Evolutionary conservation across 2,888 invertebrate genomes (phyloP).

Genomic region (Aphrophora alni): DNA sequence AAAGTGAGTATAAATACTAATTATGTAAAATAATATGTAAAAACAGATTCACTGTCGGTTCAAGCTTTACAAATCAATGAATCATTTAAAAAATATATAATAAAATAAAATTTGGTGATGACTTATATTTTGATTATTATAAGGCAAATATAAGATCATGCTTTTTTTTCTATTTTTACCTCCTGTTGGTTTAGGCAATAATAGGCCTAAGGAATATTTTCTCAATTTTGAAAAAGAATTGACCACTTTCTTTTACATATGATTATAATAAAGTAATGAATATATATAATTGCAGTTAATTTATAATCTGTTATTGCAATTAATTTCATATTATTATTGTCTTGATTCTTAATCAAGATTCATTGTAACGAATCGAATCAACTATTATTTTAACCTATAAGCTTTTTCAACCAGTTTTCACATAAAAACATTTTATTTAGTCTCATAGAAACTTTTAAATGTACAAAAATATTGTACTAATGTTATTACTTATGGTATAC

Average conservation of each 20-base stretch:
- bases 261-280: too few relatives aligned
- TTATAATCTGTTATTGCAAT: too few relatives aligned
- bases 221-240: not conserved
- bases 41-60: not conserved
- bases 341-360: too few relatives aligned
- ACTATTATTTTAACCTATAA: too few relatives aligned
- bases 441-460: too few relatives aligned
- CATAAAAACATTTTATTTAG: too few relatives aligned
- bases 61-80: not conserved
- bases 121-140: not conserved
- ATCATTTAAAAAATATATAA: not conserved
- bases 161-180: not conserved
- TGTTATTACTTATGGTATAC: too few relatives aligned
- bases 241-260: too few relatives aligned
- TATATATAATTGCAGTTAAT: not conserved
- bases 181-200: not conserved
- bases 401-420: too few relatives aligned
- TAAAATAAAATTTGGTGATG: not conserved
- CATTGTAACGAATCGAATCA: too few relatives aligned
- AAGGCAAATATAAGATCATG: not conserved
- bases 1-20: slow-evolving; percentile 52
- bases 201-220: not conserved
- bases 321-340: too few relatives aligned
- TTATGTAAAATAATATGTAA: not conserved
- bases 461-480: too few relatives aligned